These are phyloP conservation scores for Sebastes alutus DNA, from an alignment of 2,797 vertebrate species.

Conservation along the genomic window DNA sequence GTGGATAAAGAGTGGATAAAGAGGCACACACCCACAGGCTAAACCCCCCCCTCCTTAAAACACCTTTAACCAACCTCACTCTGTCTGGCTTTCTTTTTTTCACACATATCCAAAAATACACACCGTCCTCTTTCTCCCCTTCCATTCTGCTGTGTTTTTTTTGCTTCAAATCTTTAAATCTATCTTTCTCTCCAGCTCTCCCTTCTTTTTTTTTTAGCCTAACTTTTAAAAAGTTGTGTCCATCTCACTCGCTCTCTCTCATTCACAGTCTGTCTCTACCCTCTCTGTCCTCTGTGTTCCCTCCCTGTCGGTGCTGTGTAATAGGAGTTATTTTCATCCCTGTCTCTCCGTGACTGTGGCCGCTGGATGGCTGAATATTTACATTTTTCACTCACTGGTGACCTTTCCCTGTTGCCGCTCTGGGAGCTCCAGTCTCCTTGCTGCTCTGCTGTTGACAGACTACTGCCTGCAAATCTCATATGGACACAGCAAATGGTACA, in stretches of 20 bases:
- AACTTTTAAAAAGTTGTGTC: constrained; percentile 75
- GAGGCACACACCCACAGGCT: constrained; percentile 66
- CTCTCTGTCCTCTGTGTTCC: constrained; percentile 70
- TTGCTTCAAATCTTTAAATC: constrained; percentile 55
- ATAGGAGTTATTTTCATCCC: constrained; percentile 80
- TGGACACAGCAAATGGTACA: constrained; percentile 76
- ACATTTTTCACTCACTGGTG: constrained; percentile 81
- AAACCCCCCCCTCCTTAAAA: constrained; percentile 36
- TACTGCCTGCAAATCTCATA: constrained; percentile 79
- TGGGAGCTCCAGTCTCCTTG: constrained; percentile 77
- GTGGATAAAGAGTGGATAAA: constrained; percentile 81
- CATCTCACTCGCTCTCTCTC: constrained; percentile 54
- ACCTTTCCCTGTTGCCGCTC: constrained; percentile 77
- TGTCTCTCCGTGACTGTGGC: constrained; percentile 72
- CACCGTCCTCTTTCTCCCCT: constrained; percentile 32
- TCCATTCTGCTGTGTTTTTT: constrained; percentile 8
- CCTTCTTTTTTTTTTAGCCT: constrained; percentile 34
- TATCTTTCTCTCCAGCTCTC: constrained; percentile 39
- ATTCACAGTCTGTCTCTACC: constrained; percentile 61
- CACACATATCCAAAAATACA: constrained; percentile 37
- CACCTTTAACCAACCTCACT: constrained; percentile 50
- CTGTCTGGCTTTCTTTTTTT: constrained; percentile 33
- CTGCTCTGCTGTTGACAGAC: constrained; percentile 78
- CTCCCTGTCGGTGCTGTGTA: constrained; percentile 71
- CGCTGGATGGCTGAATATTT: constrained; percentile 80